Conservation (phyloP, 2,113 vertebrate genomes). For the Hemiprocne comata region DNA sequence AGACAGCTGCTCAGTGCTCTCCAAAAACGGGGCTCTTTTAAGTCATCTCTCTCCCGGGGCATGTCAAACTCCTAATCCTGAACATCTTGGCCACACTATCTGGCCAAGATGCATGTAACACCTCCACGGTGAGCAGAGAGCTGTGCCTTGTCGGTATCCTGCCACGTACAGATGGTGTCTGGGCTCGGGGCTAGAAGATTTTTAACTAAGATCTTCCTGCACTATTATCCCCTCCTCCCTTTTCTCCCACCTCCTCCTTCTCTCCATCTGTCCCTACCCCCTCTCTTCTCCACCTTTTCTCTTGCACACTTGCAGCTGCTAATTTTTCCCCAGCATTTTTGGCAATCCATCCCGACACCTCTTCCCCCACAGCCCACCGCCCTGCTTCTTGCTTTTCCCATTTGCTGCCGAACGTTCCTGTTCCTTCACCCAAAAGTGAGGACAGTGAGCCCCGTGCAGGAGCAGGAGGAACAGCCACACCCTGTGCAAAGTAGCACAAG, state of each 20-base stretch:
- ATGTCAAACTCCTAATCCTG: background rate
- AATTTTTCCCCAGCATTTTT: conserved; percentile 70
- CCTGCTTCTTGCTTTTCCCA: background rate
- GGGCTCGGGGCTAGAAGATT: conserved; percentile 5
- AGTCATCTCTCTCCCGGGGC: background rate
- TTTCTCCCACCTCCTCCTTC: conserved; percentile 66
- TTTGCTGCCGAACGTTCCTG: background rate
- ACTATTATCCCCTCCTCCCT: conserved; percentile 50
- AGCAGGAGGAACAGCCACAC: background rate
- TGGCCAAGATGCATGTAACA: background rate
- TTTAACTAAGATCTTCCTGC: conserved; percentile 42
- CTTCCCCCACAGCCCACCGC: conserved; percentile 20
- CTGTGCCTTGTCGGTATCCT: background rate
- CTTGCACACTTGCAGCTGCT: conserved; percentile 73
- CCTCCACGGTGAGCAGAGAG: background rate
- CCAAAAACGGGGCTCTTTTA: background rate
- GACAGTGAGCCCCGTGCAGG: background rate
- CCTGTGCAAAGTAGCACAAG: background rate
- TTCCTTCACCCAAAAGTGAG: background rate
- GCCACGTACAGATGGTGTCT: conserved; percentile 2
- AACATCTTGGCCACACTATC: background rate
- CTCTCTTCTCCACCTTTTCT: conserved; percentile 64
- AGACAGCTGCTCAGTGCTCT: background rate
- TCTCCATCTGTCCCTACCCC: conserved; percentile 76
- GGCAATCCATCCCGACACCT: conserved; percentile 70